A percentile compares a stretch with the other conserved stretches of the same genome.
Conservation (phyloP, 2,888 invertebrate species). For the Tetheella fluctuosa region DNA sequence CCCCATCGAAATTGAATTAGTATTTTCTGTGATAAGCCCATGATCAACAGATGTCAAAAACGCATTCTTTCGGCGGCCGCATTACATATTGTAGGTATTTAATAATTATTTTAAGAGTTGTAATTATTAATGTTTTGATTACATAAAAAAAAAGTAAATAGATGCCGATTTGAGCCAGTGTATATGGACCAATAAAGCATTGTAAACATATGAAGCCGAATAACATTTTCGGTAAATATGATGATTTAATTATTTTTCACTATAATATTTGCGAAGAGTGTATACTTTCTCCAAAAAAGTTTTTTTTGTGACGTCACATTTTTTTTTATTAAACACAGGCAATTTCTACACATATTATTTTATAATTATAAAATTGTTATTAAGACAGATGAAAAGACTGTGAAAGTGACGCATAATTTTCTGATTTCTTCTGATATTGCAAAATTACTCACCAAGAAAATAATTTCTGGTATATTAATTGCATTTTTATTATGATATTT, state of each 20-base stretch:
- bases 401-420: neutral
- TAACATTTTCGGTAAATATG: neutral
- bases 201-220: neutral
- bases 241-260: neutral
- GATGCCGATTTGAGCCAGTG: neutral
- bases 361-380: neutral
- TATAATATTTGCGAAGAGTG: conserved; percentile 12
- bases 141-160: neutral
- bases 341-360: neutral
- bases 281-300: conserved; percentile 28
- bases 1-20: no score
- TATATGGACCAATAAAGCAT: neutral
- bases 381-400: neutral
- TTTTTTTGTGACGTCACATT: conserved; percentile 9
- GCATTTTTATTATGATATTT: neutral
- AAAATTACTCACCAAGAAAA: no score
- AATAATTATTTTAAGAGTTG: no score
- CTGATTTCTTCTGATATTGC: no score
- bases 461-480: no score
- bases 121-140: neutral
- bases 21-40: no score
- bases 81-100: no score
- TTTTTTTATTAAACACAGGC: neutral
- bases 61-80: no score
- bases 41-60: no score